Percentiles rank a stretch among this genome's conserved stretches.
These are phyloP conservation scores for Coenonympha glycerion DNA, from an alignment of 2,888 invertebrate species.

Conservation along the genomic window DNA sequence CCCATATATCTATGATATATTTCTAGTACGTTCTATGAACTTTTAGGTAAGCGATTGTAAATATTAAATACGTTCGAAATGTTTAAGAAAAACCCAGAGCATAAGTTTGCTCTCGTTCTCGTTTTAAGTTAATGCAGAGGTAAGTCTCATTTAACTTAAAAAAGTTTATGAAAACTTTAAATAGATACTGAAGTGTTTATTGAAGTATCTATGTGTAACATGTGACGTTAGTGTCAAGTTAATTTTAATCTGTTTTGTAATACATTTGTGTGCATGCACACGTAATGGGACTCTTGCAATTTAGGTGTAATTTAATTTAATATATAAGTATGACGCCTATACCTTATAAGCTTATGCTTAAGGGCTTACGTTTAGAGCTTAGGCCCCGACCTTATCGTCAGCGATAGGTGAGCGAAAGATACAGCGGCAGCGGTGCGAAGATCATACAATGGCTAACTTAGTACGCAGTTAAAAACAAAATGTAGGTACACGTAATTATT, in stretches of 20 bases:
- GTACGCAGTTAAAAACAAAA: no score
- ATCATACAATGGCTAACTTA: no score
- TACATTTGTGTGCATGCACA: slow-evolving; percentile 19
- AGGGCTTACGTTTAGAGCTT: not conserved
- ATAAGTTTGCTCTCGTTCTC: slow-evolving; percentile 17
- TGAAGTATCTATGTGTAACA: not conserved
- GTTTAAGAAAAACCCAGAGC: slow-evolving; percentile 16
- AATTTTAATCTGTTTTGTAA: slow-evolving; percentile 6
- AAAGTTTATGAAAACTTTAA: slow-evolving; percentile 16
- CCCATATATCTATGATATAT: slow-evolving; percentile 99
- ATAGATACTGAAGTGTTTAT: not conserved
- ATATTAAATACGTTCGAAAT: slow-evolving; percentile 35
- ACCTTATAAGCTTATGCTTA: no score
- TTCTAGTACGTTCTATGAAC: slow-evolving; percentile 98
- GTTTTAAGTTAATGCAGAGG: slow-evolving; percentile 25
- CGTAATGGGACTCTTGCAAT: slow-evolving; percentile 32
- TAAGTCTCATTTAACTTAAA: slow-evolving; percentile 26
- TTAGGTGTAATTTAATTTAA: slow-evolving; percentile 27
- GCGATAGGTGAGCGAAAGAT: no score
- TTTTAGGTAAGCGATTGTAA: slow-evolving; percentile 66
- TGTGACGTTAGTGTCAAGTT: slow-evolving; percentile 6
- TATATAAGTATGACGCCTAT: not conserved
- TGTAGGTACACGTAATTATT: no score
- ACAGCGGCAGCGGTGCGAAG: no score
- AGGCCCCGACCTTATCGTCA: no score